These are phyloP conservation scores for Sarcophilus harrisii DNA, from an alignment of 2,797 vertebrate genomes.

Conservation along the genomic window DNA sequence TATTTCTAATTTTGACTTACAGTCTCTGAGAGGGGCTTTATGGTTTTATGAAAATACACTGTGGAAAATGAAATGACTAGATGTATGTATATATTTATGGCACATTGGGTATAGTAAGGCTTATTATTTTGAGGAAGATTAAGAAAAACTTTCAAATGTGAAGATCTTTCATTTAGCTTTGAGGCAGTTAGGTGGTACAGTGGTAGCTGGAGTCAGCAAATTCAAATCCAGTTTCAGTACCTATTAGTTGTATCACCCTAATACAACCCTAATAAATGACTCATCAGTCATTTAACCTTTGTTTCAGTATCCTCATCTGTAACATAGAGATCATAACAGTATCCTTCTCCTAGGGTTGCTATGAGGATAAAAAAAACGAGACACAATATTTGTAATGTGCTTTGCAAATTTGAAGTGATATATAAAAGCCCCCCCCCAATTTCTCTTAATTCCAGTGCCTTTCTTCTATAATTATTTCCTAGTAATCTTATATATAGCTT, in stretches of 20 bases:
- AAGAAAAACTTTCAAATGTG: not conserved
- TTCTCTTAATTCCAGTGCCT: not conserved
- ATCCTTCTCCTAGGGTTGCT: not conserved
- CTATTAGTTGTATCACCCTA: not conserved
- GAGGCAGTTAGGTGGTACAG: not conserved
- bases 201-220: not conserved
- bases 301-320: not conserved
- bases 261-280: too few species aligned
- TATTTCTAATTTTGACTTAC: slow-evolving; percentile 47
- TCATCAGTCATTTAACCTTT: not conserved
- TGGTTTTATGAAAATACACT: slow-evolving; percentile 10
- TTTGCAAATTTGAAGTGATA: not conserved
- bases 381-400: not conserved
- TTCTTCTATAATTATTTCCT: not conserved
- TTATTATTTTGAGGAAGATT: not conserved
- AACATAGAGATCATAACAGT: not conserved
- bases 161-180: not conserved
- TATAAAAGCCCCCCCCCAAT: not conserved
- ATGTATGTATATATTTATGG: not conserved
- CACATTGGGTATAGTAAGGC: not conserved
- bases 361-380: not conserved
- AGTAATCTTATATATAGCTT: not conserved
- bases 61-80: slow-evolving; percentile 5
- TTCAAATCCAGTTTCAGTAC: not conserved
- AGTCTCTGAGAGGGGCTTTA: slow-evolving; percentile 25